Evolutionary conservation across 2,888 invertebrate genomes (phyloP).

Genomic region (Deilephila porcellus): DNA sequence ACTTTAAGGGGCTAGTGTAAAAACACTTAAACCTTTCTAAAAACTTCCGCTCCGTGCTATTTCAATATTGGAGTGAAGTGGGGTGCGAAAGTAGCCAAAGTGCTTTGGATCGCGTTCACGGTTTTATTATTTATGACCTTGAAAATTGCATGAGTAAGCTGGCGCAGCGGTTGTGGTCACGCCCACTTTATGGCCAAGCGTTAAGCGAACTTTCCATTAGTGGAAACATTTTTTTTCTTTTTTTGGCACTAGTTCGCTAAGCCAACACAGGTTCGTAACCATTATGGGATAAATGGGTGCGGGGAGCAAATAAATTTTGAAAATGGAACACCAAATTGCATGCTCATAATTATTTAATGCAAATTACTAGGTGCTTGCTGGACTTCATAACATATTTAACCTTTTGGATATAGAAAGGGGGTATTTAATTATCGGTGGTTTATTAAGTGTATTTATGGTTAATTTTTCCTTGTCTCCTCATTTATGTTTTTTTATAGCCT

Average conservation of each 20-base stretch:
- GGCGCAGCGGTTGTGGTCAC: constrained; percentile 79
- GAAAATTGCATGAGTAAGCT: constrained; percentile 82
- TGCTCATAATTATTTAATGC: too few species aligned
- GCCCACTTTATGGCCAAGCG: constrained; percentile 78
- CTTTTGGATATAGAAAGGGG: too few species aligned
- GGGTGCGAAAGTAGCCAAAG: constrained; percentile 85
- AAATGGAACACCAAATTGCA: not conserved
- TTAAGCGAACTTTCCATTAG: constrained; percentile 74
- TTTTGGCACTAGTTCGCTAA: constrained; percentile 59
- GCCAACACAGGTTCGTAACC: constrained; percentile 15
- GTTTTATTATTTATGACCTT: constrained; percentile 83
- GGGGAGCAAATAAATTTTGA: not conserved
- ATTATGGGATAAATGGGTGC: constrained; percentile 5
- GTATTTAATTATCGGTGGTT: too few species aligned
- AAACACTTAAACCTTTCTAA: constrained; percentile 15
- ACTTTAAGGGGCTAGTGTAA: not conserved
- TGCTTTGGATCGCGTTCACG: constrained; percentile 79
- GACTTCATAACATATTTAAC: too few species aligned
- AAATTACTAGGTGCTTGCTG: too few species aligned
- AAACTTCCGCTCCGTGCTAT: constrained; percentile 45
- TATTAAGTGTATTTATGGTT: too few species aligned
- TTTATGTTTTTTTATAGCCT: too few species aligned
- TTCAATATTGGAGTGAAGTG: constrained; percentile 69
- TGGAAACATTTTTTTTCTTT: constrained; percentile 64
- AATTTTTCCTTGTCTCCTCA: too few species aligned